Percentiles rank a stretch among this genome's conserved stretches.
Conservation (phyloP, 2,888 invertebrate genomes). For the Pheosia gnoma region DNA sequence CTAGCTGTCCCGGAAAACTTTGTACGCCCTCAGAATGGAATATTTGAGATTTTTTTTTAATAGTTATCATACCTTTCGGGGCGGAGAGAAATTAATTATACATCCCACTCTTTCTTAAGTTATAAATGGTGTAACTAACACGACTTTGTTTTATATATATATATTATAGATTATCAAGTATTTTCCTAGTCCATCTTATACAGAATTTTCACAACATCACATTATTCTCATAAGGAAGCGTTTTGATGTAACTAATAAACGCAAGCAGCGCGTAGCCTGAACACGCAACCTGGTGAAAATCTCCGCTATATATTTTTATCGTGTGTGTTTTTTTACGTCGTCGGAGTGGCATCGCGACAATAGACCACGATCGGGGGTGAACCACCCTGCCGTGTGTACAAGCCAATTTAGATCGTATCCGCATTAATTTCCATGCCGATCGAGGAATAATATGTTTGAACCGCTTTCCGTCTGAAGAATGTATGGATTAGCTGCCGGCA, state of each 20-base stretch:
- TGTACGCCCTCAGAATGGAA: too few species aligned
- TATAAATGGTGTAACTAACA: too few species aligned
- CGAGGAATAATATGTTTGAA: constrained; percentile 2
- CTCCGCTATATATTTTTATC: constrained; percentile 33
- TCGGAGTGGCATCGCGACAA: constrained; percentile 15
- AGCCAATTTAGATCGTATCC: constrained; percentile 27
- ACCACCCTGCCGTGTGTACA: constrained; percentile 19
- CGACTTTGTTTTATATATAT: too few species aligned
- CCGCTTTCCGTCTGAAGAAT: not conserved
- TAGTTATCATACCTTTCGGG: too few species aligned
- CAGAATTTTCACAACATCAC: too few species aligned
- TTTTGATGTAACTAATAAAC: constrained; percentile 38
- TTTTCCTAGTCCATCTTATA: too few species aligned
- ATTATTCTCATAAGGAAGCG: constrained; percentile 31
- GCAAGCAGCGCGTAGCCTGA: not conserved
- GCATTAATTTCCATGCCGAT: constrained; percentile 23
- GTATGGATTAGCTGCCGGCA: constrained; percentile 1
- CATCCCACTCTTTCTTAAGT: too few species aligned
- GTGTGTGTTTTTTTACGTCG: constrained; percentile 26
- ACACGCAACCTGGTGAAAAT: constrained; percentile 28
- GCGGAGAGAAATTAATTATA: too few species aligned
- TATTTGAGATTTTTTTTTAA: too few species aligned
- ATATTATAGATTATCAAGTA: too few species aligned
- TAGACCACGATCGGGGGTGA: constrained; percentile 26
- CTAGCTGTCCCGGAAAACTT: too few species aligned